Percentiles rank a stretch among this genome's conserved stretches.
phyloP scores from a whole-genome alignment of 2,113 vertebrate genomes.

The Bothrops jararaca region DNA sequence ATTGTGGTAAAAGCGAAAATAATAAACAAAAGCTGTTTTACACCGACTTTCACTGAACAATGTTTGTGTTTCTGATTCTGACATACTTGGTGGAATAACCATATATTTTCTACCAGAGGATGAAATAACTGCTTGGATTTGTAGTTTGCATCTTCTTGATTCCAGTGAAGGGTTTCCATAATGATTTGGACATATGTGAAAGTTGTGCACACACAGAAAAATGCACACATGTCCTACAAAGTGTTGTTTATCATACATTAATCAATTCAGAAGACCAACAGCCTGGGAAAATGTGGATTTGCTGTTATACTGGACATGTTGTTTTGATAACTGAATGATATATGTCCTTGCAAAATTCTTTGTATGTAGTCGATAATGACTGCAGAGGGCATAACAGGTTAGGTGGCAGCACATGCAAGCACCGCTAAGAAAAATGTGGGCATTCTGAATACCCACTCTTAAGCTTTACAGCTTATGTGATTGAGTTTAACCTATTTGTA shows the following conservation, averaged over 20 bases:
- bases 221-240: neutral
- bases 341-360: neutral
- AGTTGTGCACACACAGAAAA: neutral
- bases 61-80: neutral
- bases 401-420: neutral
- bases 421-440: neutral
- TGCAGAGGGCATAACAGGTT: neutral
- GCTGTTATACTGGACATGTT: neutral
- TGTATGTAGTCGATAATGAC: neutral
- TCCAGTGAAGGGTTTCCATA: neutral
- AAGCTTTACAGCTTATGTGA: slow-evolving; percentile 1
- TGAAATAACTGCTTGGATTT: neutral
- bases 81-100: neutral
- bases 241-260: neutral
- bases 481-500: slow-evolving; percentile 11
- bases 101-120: neutral
- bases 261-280: neutral
- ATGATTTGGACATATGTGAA: neutral
- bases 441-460: neutral
- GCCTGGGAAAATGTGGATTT: neutral
- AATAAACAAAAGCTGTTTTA: neutral
- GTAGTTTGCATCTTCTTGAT: neutral
- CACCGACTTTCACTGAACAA: neutral
- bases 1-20: neutral
- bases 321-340: neutral